These are phyloP conservation scores for Sycophaga agraensis DNA, from an alignment of 1,140 invertebrate species.

Conservation along the genomic window DNA sequence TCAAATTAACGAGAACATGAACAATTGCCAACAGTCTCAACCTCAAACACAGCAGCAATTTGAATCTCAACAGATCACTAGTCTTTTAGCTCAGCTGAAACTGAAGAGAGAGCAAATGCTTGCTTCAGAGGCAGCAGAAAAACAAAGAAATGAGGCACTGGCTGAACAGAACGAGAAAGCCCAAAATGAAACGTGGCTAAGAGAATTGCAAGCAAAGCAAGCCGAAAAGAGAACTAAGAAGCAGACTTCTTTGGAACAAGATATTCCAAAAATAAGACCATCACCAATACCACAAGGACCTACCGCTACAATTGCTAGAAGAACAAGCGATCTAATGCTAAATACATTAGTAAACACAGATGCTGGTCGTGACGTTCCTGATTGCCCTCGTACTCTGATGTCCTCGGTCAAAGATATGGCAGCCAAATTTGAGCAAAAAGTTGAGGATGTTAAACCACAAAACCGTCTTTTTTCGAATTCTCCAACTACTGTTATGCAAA, in stretches of 20 bases:
- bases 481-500: slow-evolving; percentile 1
- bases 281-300: slow-evolving; percentile 25
- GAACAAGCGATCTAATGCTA: slow-evolving; percentile 52
- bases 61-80: slow-evolving; percentile 56
- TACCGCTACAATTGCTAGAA: slow-evolving; percentile 41
- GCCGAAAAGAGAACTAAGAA: slow-evolving; percentile 66
- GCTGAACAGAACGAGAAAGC: slow-evolving; percentile 50
- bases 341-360: slow-evolving; percentile 34
- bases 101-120: slow-evolving; percentile 74
- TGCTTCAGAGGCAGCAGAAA: slow-evolving; percentile 51
- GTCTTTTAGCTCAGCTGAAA: slow-evolving; percentile 72
- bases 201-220: slow-evolving; percentile 78
- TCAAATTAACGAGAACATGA: slow-evolving; percentile 51
- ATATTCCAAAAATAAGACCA: slow-evolving; percentile 40
- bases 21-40: slow-evolving; percentile 30
- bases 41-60: slow-evolving; percentile 30
- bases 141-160: slow-evolving; percentile 35
- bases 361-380: slow-evolving; percentile 45
- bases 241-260: slow-evolving; percentile 42
- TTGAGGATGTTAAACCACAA: slow-evolving; percentile 7
- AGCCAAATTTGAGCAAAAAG: slow-evolving; percentile 75
- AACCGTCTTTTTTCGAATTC: slow-evolving; percentile 7
- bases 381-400: slow-evolving; percentile 44
- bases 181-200: slow-evolving; percentile 69
- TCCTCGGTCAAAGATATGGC: slow-evolving; percentile 77